Evolutionary conservation across 2,888 invertebrate genomes (phyloP).

Genomic region (Bugulina stolonifera): DNA sequence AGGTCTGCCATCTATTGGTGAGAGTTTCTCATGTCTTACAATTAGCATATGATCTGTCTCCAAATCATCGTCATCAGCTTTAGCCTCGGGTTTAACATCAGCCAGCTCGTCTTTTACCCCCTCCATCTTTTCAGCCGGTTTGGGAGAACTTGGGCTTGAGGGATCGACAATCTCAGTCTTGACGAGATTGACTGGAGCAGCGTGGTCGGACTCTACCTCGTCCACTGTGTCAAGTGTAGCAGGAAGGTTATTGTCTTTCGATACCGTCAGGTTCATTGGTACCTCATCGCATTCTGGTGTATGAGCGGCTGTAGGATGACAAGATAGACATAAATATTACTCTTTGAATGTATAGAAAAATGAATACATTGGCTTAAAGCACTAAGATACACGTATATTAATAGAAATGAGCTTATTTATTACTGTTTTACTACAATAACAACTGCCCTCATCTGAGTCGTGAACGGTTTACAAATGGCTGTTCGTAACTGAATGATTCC

Average conservation of each 20-base stretch:
- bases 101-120: not conserved
- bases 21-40: too few species aligned
- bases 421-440: too few species aligned
- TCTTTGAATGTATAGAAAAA: too few species aligned
- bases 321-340: too few species aligned
- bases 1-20: too few species aligned
- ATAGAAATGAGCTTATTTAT: too few species aligned
- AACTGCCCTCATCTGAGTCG: too few species aligned
- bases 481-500: too few species aligned
- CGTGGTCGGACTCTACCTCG: not conserved
- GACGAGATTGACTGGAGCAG: not conserved
- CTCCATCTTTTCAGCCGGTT: not conserved
- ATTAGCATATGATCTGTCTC: not conserved
- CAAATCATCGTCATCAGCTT: not conserved
- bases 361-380: too few species aligned
- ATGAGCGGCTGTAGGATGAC: not conserved
- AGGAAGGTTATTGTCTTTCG: not conserved
- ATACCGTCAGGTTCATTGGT: slow-evolving; percentile 9
- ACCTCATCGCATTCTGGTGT: not conserved
- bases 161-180: not conserved
- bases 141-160: not conserved
- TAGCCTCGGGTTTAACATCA: not conserved
- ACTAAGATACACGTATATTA: too few species aligned
- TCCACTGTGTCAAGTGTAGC: not conserved
- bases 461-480: too few species aligned